Base-by-base conservation (phyloP, 2,888 invertebrate species). In the Actias luna region DNA sequence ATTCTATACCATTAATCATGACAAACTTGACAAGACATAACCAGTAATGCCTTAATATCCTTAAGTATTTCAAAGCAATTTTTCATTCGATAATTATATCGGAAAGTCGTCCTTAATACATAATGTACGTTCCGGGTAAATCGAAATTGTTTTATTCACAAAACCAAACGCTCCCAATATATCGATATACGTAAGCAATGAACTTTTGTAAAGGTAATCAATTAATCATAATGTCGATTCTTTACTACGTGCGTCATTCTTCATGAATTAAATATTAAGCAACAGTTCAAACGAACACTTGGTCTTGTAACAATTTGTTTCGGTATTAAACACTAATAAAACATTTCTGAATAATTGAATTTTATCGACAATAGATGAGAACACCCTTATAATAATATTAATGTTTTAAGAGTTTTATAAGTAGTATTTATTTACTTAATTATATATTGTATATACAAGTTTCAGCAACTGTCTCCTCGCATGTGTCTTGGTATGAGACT, bases 141-240 rank as follows among this genome's bases (percentile, higher is more conserved):
- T 29, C 33, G 29, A 59, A 52, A 58, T 31, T 46, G 57, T 58
- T 63, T 57, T 22, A 60, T 55, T 39, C 27, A 42, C 12, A 42
- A 42, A 42, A 59, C 18, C 25, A 29, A 5, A 42, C 18, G 7
- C 39, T 16, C 35, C 22, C 36, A 18, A n/a, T 29, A 66, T 59
- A 29, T 66, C 61, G 58, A 36, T 35, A 46, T 65, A 67, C 67
- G 69, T 68, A 69, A 67, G 64, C 69, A 65, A 58, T 69, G 70
- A 72, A 70, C 71, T 70, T 67, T n/a, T 65, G 66, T 60, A 63
- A 63, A 60, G 65, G 33, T 64, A 59, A 73, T 69, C 66, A 69
- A 73, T 70, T 69, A 67, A 67, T 71, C 68, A 69, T 60, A 65
- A 63, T 60, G 55, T 66, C 60, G 60, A 61, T 35, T 59, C 66